Evolutionary conservation across 1,140 invertebrate species (phyloP).

Genomic region (Acromyrmex echinatior): DNA sequence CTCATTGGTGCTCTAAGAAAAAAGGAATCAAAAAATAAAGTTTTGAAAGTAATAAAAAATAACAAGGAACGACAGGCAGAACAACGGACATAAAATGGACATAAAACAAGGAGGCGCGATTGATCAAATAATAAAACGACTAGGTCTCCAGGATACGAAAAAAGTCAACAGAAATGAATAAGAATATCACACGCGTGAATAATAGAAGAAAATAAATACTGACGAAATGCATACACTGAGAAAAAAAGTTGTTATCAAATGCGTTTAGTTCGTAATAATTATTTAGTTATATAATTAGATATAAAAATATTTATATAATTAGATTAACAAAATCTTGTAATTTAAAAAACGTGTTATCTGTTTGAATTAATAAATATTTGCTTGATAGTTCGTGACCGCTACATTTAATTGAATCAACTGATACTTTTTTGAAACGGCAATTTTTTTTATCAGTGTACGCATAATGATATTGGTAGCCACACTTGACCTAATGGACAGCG

Average conservation of each 20-base stretch:
- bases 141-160: neutral
- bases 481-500: conserved; percentile 50
- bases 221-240: neutral
- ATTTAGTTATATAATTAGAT: too few species aligned
- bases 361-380: too few species aligned
- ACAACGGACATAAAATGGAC: conserved; percentile 7
- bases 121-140: neutral
- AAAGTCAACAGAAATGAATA: neutral
- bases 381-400: too few species aligned
- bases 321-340: too few species aligned
- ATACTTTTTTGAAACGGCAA: too few species aligned
- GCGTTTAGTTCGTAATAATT: too few species aligned
- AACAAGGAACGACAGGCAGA: conserved; percentile 9
- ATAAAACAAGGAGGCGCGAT: neutral
- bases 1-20: neutral
- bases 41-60: conserved; percentile 37
- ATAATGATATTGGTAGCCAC: conserved; percentile 20
- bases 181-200: neutral
- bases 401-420: too few species aligned
- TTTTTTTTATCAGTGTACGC: neutral
- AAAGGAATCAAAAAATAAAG: neutral
- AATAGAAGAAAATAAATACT: conserved; percentile 14
- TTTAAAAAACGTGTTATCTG: too few species aligned
- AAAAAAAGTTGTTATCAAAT: too few species aligned
- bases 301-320: too few species aligned